These are phyloP conservation scores for Apis cerana DNA, from an alignment of 1,140 invertebrate genomes.

Conservation along the genomic window DNA sequence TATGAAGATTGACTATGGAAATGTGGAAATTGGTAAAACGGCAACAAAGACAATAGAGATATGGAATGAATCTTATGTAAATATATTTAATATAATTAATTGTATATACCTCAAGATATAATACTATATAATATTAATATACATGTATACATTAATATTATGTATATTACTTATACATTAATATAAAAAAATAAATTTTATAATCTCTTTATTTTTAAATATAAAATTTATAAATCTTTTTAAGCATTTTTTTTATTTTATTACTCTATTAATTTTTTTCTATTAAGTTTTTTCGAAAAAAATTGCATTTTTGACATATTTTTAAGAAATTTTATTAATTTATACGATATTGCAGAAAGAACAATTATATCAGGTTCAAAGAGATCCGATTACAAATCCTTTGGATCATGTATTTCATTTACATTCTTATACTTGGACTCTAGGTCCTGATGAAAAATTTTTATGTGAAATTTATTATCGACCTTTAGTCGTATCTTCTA, in stretches of 20 bases:
- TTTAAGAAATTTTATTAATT: neutral
- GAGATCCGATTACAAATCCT: conserved; percentile 68
- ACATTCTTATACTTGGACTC: conserved; percentile 64
- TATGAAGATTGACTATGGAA: conserved; percentile 65
- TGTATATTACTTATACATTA: too few species aligned
- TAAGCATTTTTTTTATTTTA: neutral
- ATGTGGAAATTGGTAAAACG: conserved; percentile 61
- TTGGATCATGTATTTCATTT: conserved; percentile 71
- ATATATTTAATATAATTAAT: conserved; percentile 11
- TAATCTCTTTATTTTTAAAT: neutral
- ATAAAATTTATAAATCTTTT: neutral
- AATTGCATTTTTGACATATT: neutral
- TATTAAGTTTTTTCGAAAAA: neutral
- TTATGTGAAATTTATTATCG: conserved; percentile 66
- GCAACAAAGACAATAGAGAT: conserved; percentile 64
- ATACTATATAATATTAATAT: too few species aligned
- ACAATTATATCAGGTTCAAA: conserved; percentile 61
- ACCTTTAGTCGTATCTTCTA: conserved; percentile 53
- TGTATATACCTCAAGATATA: neutral
- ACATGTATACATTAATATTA: too few species aligned
- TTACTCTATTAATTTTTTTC: neutral
- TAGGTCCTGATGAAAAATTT: conserved; percentile 55
- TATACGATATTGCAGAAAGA: conserved; percentile 47
- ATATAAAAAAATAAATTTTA: neutral
- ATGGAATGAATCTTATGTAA: conserved; percentile 66